Percentiles rank a stretch among this genome's conserved stretches.
Evolutionary conservation across 2,797 vertebrate species (phyloP).

Genomic region (Propithecus deckenii): DNA sequence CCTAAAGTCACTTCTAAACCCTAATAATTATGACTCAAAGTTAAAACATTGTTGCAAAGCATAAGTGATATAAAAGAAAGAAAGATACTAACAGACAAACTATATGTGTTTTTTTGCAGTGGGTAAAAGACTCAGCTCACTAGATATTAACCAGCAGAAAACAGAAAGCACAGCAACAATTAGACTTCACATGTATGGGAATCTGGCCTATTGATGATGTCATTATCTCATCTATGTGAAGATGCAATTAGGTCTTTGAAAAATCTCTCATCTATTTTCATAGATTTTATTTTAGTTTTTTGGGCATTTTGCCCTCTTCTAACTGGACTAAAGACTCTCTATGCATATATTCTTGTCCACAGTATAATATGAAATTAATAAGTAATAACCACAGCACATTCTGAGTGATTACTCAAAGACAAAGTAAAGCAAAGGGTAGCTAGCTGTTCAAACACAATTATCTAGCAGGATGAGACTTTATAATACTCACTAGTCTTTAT

Average conservation of each 20-base stretch:
- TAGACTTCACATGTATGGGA: background rate
- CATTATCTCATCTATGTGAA: background rate
- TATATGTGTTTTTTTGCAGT: background rate
- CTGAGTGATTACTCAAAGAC: background rate
- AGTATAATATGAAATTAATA: background rate
- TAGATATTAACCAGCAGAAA: background rate
- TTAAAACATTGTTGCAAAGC: background rate
- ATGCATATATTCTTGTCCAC: background rate
- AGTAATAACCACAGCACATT: background rate
- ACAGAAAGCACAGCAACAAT: background rate
- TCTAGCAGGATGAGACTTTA: background rate
- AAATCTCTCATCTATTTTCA: background rate
- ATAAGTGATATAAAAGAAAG: background rate
- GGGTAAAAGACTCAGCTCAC: background rate
- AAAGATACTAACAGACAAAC: background rate
- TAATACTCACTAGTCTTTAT: background rate
- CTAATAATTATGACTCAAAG: background rate
- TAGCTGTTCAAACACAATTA: background rate
- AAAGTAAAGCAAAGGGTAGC: background rate
- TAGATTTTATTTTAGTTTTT: background rate
- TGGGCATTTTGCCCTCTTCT: background rate
- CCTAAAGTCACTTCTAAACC: background rate
- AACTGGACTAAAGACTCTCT: background rate
- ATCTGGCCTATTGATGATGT: background rate
- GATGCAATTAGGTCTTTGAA: background rate